Conservation (phyloP, 2,113 vertebrate genomes). For the Salvelinus sp. region DNA sequence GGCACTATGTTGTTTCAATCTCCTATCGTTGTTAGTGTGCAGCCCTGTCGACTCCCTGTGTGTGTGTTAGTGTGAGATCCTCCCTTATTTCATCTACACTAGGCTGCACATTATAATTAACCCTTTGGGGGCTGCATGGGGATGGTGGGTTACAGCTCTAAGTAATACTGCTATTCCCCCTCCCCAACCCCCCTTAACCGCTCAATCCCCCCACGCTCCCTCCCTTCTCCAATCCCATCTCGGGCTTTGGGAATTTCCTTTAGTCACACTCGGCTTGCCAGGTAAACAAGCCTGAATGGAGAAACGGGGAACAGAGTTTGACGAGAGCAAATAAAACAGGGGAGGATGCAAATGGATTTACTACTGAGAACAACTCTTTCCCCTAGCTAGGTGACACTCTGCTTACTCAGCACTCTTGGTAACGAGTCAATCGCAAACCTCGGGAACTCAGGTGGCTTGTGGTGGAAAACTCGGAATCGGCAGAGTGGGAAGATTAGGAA, state of each 20-base stretch:
- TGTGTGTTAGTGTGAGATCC: constrained; percentile 77
- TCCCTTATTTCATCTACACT: constrained; percentile 81
- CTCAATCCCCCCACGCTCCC: constrained; percentile 46
- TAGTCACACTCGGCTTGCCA: constrained; percentile 90
- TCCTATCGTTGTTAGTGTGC: not conserved
- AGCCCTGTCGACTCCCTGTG: constrained; percentile 22
- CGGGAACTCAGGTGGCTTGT: constrained; percentile 30
- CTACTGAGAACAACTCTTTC: constrained; percentile 59
- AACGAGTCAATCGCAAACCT: constrained; percentile 66
- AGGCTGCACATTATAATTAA: constrained; percentile 89
- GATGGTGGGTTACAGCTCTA: constrained; percentile 81
- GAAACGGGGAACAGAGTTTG: constrained; percentile 51
- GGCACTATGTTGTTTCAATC: constrained; percentile 46
- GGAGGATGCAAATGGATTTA: constrained; percentile 79
- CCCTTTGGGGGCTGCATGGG: constrained; percentile 79
- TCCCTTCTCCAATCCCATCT: constrained; percentile 68
- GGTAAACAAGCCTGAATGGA: constrained; percentile 86
- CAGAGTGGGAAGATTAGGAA: constrained; percentile 20
- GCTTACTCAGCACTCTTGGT: constrained; percentile 61
- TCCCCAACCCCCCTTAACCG: constrained; percentile 44
- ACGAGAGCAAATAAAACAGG: constrained; percentile 67
- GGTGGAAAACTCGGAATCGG: constrained; percentile 1
- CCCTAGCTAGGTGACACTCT: constrained; percentile 5
- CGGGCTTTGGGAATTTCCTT: constrained; percentile 88
- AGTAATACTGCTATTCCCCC: constrained; percentile 72